These are phyloP conservation scores for Scaeva pyrastri DNA, from an alignment of 2,888 invertebrate species.

Conservation along the genomic window DNA sequence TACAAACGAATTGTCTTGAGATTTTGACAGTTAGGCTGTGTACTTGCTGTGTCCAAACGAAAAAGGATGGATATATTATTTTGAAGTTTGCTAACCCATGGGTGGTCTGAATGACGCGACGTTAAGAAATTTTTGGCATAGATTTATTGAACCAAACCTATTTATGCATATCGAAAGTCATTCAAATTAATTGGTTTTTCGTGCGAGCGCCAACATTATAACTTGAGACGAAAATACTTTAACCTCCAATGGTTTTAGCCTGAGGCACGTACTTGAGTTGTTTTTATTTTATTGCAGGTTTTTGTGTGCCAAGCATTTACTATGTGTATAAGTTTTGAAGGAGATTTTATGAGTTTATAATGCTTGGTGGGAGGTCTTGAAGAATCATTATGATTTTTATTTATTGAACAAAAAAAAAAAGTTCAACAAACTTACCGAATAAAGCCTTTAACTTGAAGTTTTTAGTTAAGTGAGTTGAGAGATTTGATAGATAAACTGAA, in stretches of 20 bases:
- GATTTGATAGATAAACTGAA: no score
- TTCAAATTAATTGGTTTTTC: conserved; percentile 12
- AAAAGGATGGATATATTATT: background rate
- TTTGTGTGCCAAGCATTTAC: background rate
- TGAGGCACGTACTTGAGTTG: conserved; percentile 4
- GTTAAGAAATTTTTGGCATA: conserved; percentile 7
- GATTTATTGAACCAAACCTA: background rate
- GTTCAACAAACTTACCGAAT: background rate
- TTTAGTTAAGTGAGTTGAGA: no score
- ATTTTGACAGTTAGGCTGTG: no score
- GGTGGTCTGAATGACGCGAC: background rate
- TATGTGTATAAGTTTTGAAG: background rate
- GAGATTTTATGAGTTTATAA: background rate
- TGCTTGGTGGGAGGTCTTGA: background rate
- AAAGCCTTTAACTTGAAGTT: background rate
- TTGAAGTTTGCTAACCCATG: conserved; percentile 54
- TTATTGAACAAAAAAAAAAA: no score
- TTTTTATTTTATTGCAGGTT: background rate
- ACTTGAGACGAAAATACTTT: background rate
- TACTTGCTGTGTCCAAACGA: no score
- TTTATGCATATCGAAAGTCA: background rate
- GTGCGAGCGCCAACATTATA: background rate
- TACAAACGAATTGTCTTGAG: no score
- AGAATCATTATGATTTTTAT: background rate
- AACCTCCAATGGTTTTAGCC: background rate